A percentile compares a stretch with the other conserved stretches of the same genome.
These are phyloP conservation scores for Patella pellucida DNA, from an alignment of 2,888 invertebrate species.

Conservation along the genomic window DNA sequence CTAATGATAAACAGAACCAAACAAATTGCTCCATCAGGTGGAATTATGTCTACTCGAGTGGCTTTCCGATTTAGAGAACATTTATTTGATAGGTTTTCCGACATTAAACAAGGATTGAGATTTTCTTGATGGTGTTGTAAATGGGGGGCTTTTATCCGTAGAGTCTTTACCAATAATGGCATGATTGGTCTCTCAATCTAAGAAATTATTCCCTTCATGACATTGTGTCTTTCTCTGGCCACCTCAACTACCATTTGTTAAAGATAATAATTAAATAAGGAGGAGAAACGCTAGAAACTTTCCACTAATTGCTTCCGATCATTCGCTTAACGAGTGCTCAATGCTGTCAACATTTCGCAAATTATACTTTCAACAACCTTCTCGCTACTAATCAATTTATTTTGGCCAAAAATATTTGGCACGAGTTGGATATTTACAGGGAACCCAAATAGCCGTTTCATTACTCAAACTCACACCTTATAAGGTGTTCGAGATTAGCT, in stretches of 20 bases:
- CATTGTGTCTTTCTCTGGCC: constrained; percentile 21
- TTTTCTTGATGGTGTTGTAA: background rate
- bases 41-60: background rate
- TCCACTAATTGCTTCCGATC: constrained; percentile 33
- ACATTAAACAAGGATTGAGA: background rate
- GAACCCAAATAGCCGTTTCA: constrained; percentile 30
- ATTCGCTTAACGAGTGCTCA: constrained; percentile 15
- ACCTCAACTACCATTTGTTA: constrained; percentile 12
- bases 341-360: constrained; percentile 22
- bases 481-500: background rate
- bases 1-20: constrained; percentile 6
- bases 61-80: background rate
- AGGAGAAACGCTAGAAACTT: constrained; percentile 11
- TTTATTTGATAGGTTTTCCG: background rate
- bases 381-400: constrained; percentile 36
- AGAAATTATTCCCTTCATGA: constrained; percentile 32
- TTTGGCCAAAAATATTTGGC: constrained; percentile 44
- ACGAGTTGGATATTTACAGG: constrained; percentile 24
- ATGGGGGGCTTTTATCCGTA: background rate
- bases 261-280: constrained; percentile 8
- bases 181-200: constrained; percentile 33
- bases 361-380: constrained; percentile 26
- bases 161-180: constrained; percentile 21
- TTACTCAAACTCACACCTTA: constrained; percentile 23
- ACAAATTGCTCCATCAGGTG: constrained; percentile 10